Evolutionary conservation across 2,797 vertebrate species (phyloP), one percentile per base, ranked within the genome.

Genomic region (Xenentodon cancila): DNA sequence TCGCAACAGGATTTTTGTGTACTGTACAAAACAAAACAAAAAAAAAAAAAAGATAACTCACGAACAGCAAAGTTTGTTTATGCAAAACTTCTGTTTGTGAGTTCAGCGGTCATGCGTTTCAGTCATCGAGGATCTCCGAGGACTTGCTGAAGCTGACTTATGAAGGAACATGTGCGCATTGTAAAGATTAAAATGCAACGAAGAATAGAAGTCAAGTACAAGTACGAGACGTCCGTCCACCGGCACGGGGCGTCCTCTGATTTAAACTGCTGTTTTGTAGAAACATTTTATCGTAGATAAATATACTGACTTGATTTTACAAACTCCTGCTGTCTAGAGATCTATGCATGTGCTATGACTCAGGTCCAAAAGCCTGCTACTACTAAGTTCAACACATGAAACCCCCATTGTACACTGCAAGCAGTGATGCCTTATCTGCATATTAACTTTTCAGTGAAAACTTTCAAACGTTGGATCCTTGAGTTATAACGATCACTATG

Each of bases 391-490:
- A 92, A 90, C 94, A 94, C 94, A 95, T 92, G 93, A 93, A 94
- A 94, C 89, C 88, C 94, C 94, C 92, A 95, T 94, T 88, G 68
- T 93, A 93, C 94, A 95, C 96, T 96, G 96, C 96, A 94, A 97
- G 95, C 97, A 97, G 96, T 96, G 95, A 97, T 96, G 97, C 97
- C 97, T 98, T 98, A 98, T 94, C 96, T 96, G 92, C 92, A 93
- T 94, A 93, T 94, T 92, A 94, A 94, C 88, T 88, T 93, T 92
- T 88, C 88, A 90, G 88, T 91, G 74, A 89, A 46, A 83, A 83
- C 81, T 72, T 87, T 88, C 64, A 75, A 89, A 88, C 78, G 82
- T 87, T 55, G 63, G 88, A 87, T 77, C 64, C 78, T 86, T 92
- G 84, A 78, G 90, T 92, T 91, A 69, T 80, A 75, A 84, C 64